Conservation (phyloP, 2,888 invertebrate species). For the Hipparchia semele region DNA sequence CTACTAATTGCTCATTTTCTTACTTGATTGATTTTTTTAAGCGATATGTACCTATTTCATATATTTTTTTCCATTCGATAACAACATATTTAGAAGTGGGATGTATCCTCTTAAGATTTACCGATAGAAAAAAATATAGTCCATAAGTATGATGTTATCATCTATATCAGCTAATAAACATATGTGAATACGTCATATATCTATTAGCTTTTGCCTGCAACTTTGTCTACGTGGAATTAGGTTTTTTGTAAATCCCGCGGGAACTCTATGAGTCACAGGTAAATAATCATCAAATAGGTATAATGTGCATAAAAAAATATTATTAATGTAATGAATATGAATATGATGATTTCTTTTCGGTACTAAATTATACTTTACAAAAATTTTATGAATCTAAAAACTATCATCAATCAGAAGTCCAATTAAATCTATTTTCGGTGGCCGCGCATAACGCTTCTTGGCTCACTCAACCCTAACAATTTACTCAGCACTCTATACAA, state of each 20-base stretch:
- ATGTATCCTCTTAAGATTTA: no score
- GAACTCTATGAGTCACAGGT: no score
- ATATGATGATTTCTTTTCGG: constrained; percentile 26
- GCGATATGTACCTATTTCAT: background rate
- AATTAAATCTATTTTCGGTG: constrained; percentile 49
- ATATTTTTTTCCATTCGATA: background rate
- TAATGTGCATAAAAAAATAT: no score
- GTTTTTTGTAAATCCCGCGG: no score
- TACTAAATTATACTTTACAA: constrained; percentile 28
- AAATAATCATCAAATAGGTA: no score
- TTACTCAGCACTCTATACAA: constrained; percentile 59
- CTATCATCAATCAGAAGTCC: constrained; percentile 44
- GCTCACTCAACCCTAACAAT: constrained; percentile 49
- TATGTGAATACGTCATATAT: no score
- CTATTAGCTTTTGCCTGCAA: no score
- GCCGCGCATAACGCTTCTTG: constrained; percentile 44
- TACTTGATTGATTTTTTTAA: background rate
- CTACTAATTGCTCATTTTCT: background rate
- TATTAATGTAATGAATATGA: constrained; percentile 21
- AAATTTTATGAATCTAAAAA: constrained; percentile 39
- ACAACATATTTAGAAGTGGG: no score
- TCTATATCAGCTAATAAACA: no score
- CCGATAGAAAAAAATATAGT: no score
- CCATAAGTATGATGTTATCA: no score
- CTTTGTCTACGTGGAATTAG: no score